phyloP scores from a whole-genome alignment of 1,140 invertebrate genomes.

The Nephila pilipes region DNA sequence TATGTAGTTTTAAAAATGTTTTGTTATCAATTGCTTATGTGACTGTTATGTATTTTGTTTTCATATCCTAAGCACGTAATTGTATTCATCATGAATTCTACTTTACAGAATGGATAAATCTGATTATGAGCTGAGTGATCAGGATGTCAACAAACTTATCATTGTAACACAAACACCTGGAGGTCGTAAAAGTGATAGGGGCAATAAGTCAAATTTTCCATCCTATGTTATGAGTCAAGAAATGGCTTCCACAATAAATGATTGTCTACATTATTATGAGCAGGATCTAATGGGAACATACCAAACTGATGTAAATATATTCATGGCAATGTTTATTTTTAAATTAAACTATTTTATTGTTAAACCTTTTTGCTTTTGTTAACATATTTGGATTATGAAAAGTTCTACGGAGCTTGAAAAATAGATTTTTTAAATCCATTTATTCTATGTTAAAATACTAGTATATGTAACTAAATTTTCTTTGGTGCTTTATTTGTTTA shows the following conservation, averaged over 20 bases:
- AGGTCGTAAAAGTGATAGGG: slow-evolving; percentile 86
- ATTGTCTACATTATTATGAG: slow-evolving; percentile 97
- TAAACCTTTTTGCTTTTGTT: too few species aligned
- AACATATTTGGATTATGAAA: too few species aligned
- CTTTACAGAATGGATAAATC: slow-evolving; percentile 85
- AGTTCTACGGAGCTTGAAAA: too few species aligned
- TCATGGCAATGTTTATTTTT: not conserved
- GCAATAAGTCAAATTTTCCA: slow-evolving; percentile 34
- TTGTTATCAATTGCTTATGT: too few species aligned
- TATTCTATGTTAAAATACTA: too few species aligned
- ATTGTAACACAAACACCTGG: slow-evolving; percentile 93
- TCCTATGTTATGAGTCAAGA: slow-evolving; percentile 90
- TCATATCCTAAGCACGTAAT: not conserved
- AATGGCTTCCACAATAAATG: slow-evolving; percentile 95
- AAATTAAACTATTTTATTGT: too few species aligned
- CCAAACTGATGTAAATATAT: not conserved
- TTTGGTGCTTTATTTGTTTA: too few species aligned
- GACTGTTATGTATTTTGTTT: not conserved
- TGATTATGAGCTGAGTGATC: slow-evolving; percentile 93
- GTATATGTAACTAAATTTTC: too few species aligned
- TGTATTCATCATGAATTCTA: not conserved
- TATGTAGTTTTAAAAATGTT: not conserved
- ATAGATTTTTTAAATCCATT: too few species aligned
- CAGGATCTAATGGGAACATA: slow-evolving; percentile 86
- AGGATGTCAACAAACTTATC: slow-evolving; percentile 95